Base-by-base conservation (phyloP, 2,888 invertebrate species). In the Aleiodes leptofemur region DNA sequence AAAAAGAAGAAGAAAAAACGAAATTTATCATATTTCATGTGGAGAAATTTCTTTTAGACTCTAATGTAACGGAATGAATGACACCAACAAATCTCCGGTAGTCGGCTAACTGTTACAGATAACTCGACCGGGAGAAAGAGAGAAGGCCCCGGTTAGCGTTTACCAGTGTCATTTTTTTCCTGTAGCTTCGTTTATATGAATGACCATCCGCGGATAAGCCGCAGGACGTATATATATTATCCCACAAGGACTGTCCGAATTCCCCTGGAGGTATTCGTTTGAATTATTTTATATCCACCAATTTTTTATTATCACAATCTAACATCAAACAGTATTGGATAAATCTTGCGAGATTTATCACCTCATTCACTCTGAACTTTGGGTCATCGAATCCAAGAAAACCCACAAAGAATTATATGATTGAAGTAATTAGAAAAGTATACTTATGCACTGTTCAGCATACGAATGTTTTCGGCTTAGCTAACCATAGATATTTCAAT, bases 231-330 rank as follows among this genome's bases (percentile, higher is more conserved):
- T 80, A 87, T 85, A 88, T 87, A 88, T 89, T 83, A 86, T 82
- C 78, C 78, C 64, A 61, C 66, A 56, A 76, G 72, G 72, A 74
- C 78, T 76, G 79, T 80, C 79, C 79, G 73, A 66, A 72, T 51
- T 80, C 77, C 73, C 68, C 77, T 71, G 55, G 73, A 61, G 77
- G 43, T 88, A 89, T 89, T 89, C 86, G 86, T 89, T 88, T 89
- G 89, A 89, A 88, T 89, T 89, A 89, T 88, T 87, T 86, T 88
- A 88, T 88, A 85, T 87, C 88, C 86, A 59, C 79, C 83, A 83
- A 88, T 89, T 88, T 89, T 89, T 89, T 86, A 88, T 88, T 88
- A 88, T 89, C 87, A 74, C 59, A 64, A 55, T 38, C 59, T 38
- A 13, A 23, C 50, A 50, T 51, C 61, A 50, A 51, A 51, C 59